A percentile compares a stretch with the other conserved stretches of the same genome.
These are phyloP conservation scores for Oceanites oceanicus DNA, from an alignment of 2,113 vertebrate species.

Conservation along the genomic window DNA sequence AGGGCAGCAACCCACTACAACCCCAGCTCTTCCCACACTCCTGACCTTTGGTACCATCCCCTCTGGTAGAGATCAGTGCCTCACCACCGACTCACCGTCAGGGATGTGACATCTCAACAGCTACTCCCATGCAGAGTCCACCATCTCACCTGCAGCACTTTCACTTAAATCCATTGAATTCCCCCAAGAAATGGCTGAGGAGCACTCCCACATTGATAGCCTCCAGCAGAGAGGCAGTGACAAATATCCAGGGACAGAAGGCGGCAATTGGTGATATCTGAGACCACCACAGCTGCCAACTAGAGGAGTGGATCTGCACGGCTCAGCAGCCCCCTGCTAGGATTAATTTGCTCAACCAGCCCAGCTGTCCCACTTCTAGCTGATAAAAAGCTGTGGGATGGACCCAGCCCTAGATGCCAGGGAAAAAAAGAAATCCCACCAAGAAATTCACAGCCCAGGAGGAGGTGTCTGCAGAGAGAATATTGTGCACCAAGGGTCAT, in stretches of 20 bases:
- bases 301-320: not conserved
- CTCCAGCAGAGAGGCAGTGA: not conserved
- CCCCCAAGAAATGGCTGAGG: not conserved
- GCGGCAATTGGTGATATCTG: not conserved
- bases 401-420: not conserved
- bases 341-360: not conserved
- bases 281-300: not conserved
- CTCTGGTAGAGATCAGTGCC: not conserved
- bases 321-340: not conserved
- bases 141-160: not conserved
- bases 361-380: not conserved
- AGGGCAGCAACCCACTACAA: not conserved
- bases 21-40: not conserved
- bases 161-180: not conserved
- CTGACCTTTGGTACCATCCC: not conserved
- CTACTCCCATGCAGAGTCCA: not conserved
- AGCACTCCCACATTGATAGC: not conserved
- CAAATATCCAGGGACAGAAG: not conserved
- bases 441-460: not conserved
- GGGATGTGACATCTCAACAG: not conserved
- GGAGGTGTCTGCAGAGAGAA: not conserved
- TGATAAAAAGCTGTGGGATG: not conserved
- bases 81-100: not conserved
- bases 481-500: fast-evolving
- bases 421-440: not conserved